phyloP scores from a whole-genome alignment of 2,113 vertebrate species.

The Oenanthe oenanthe region DNA sequence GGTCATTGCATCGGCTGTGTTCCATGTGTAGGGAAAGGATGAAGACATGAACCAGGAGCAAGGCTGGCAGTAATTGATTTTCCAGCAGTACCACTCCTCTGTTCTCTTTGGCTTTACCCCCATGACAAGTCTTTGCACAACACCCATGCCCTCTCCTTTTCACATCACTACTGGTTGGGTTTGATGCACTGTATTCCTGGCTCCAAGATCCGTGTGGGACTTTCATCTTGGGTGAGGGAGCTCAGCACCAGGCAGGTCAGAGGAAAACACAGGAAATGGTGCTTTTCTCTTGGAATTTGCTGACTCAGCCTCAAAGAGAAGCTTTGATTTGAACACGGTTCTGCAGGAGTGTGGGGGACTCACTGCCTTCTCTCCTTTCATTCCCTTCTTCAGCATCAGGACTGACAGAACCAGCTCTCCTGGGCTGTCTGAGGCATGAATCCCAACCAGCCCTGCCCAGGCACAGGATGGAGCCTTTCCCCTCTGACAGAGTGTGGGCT shows the following conservation, averaged over 20 bases:
- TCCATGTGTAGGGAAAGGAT: neutral
- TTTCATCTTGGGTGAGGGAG: neutral
- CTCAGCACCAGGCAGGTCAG: neutral
- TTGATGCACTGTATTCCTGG: neutral
- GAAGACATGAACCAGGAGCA: neutral
- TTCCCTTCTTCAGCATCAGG: neutral
- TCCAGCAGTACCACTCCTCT: neutral
- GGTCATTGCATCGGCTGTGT: accelerated
- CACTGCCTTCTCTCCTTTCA: neutral
- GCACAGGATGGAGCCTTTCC: neutral
- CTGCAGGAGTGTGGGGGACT: neutral
- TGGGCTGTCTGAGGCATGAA: neutral
- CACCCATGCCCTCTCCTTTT: neutral
- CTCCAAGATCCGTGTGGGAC: accelerated
- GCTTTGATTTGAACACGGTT: neutral
- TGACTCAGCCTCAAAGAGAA: neutral
- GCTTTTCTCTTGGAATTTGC: neutral
- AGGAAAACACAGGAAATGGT: neutral
- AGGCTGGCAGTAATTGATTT: neutral
- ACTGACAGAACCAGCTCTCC: neutral
- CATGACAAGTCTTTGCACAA: neutral
- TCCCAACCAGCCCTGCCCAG: neutral
- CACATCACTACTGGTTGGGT: neutral
- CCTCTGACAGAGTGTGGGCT: neutral
- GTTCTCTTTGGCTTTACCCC: neutral